These are phyloP conservation scores for Carassius auratus DNA, from an alignment of 2,113 vertebrate species.

Conservation along the genomic window DNA sequence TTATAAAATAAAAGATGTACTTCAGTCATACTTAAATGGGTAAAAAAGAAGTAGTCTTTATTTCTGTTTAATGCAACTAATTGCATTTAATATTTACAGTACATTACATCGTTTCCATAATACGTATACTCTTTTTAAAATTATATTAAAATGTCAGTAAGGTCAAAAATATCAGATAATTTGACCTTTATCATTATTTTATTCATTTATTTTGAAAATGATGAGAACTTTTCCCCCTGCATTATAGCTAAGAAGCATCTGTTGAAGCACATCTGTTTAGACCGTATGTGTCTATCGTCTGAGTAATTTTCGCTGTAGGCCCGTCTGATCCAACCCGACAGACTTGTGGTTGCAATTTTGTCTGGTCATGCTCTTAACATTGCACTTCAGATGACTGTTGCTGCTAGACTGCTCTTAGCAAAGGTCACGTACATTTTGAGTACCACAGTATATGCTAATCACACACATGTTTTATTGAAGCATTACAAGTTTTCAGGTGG, in stretches of 20 bases:
- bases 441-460: neutral
- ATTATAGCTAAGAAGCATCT: neutral
- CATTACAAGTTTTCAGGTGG: constrained; percentile 5
- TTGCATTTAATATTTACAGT: too few species aligned
- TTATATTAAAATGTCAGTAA: too few species aligned
- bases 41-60: too few species aligned
- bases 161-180: too few species aligned
- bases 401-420: neutral
- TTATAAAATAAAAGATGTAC: too few species aligned
- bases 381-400: neutral
- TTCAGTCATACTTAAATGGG: too few species aligned
- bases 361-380: neutral
- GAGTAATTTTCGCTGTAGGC: neutral
- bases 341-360: neutral
- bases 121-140: too few species aligned
- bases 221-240: too few species aligned
- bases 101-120: too few species aligned
- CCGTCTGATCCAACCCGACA: neutral
- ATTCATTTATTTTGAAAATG: too few species aligned
- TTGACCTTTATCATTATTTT: too few species aligned
- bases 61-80: too few species aligned
- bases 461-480: neutral
- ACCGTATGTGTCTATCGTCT: neutral
- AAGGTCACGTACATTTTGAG: neutral
- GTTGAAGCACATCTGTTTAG: neutral